A percentile compares a stretch with the other conserved stretches of the same genome.
These are phyloP conservation scores for Allophyes oxyacanthae DNA, from an alignment of 2,888 invertebrate species.

Conservation along the genomic window DNA sequence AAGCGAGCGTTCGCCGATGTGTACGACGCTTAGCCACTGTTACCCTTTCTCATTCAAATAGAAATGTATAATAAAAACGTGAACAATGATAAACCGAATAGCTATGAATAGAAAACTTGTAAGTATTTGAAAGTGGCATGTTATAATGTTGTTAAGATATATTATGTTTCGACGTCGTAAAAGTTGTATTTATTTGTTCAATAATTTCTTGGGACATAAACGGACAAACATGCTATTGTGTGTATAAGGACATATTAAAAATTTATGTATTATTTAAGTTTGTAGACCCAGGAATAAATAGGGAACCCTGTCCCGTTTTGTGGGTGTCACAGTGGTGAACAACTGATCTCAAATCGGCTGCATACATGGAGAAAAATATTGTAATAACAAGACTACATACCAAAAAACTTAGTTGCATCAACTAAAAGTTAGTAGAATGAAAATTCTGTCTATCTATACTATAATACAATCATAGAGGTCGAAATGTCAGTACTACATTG, in stretches of 20 bases:
- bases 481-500: no score
- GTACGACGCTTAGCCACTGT: no score
- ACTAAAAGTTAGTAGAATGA: no score
- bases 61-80: conserved; percentile 17
- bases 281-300: background rate
- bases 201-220: conserved; percentile 36
- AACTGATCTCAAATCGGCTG: no score
- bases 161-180: conserved; percentile 24
- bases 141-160: conserved; percentile 17
- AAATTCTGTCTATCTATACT: no score
- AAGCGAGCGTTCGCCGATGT: no score
- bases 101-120: conserved; percentile 18
- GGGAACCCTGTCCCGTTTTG: no score
- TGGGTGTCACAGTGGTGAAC: background rate
- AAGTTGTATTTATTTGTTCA: conserved; percentile 43
- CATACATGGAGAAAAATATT: no score
- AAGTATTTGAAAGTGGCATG: conserved; percentile 4
- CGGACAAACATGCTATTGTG: conserved; percentile 16
- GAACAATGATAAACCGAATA: conserved; percentile 15
- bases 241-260: conserved; percentile 11
- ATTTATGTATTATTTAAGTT: conserved; percentile 31
- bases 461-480: no score
- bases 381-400: no score
- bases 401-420: no score
- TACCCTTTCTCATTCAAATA: conserved; percentile 38